A percentile compares a stretch with the other conserved stretches of the same genome.
phyloP scores from a whole-genome alignment of 30 jellyfish, hydroid and myxozoan species.

The Chrysaora quinquecirrha region DNA sequence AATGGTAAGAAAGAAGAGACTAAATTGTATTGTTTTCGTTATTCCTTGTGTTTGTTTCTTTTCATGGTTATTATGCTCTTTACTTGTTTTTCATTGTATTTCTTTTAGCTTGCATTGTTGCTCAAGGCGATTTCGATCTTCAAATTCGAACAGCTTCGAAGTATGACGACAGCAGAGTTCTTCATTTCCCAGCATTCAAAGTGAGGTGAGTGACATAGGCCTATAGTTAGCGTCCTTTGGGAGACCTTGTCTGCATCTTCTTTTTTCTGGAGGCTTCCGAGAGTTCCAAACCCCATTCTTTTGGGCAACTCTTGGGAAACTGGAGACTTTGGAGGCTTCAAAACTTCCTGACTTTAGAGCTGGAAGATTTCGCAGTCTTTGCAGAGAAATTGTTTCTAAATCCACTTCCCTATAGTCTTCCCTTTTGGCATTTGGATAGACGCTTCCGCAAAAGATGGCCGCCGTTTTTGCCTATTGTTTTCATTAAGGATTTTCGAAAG shows the following conservation, averaged over 20 bases:
- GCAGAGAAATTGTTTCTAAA: too few relatives aligned
- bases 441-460: too few relatives aligned
- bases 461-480: too few relatives aligned
- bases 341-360: too few relatives aligned
- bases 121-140: conserved; percentile 91
- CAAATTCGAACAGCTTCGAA: conserved; percentile 94
- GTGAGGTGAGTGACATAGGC: conserved; percentile 48
- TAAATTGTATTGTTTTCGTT: background rate
- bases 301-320: too few relatives aligned
- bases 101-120: conserved; percentile 70
- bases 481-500: too few relatives aligned
- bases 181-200: conserved; percentile 86
- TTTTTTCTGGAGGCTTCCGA: too few relatives aligned
- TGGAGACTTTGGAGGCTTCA: too few relatives aligned
- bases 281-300: too few relatives aligned
- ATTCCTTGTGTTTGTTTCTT: background rate
- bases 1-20: conserved; percentile 65
- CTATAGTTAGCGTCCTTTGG: background rate
- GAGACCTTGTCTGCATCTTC: background rate
- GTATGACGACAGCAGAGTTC: conserved; percentile 92
- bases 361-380: too few relatives aligned
- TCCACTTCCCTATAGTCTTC: too few relatives aligned
- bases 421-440: too few relatives aligned
- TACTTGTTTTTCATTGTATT: background rate
- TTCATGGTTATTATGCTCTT: background rate